Base-by-base conservation (phyloP, 2,113 vertebrate species). In the Cinclus mexicanus region DNA sequence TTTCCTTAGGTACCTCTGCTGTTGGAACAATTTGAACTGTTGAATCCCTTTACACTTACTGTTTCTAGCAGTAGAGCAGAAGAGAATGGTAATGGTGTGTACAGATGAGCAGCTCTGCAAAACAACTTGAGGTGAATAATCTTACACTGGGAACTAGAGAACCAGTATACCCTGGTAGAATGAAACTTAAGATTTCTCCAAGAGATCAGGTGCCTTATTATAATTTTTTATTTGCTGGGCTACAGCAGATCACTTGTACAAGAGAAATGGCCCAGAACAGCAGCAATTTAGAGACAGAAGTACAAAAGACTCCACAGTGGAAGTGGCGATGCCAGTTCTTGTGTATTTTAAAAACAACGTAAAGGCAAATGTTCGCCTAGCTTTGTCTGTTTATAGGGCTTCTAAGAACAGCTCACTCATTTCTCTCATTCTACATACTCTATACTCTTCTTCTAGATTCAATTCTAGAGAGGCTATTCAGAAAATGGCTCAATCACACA, bases 401-500 rank as follows among this genome's bases (percentile, higher is more conserved):
- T 76, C n/a, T 44, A 69, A 80, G 31, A 74, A 89, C 12, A 47
- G 24, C 23, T 86, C 37, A 35, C 13, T n/a, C 25, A 37, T 11
- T 64, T 28, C 20, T 63, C 37, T 37, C 17, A 55, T 41, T 69
- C 3, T 1, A 50, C 24, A 28, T 24, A 55, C 41, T 65, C 29
- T 24, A 2, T 23, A 65, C 9, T 12, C 9, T 42, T 76, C n/a
- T 70, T 55, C 29, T 26, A 50, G 23, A 76, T 18, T 59, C 11
- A 29, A 18, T 29, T 28, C 26, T 52, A 59, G 14, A 52, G 11
- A 55, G 6, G 12, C 26, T 76, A 23, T 87, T 56, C 52, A 87
- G 56, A 68, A 79, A 50, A 78, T 5, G 19, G 19, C 44, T 90
- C 28, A 31, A 16, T 20, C 8, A 10, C 25, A 39, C 0, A 0